Conservation (phyloP, 1,140 invertebrate species). For the Bemisia tabaci region DNA sequence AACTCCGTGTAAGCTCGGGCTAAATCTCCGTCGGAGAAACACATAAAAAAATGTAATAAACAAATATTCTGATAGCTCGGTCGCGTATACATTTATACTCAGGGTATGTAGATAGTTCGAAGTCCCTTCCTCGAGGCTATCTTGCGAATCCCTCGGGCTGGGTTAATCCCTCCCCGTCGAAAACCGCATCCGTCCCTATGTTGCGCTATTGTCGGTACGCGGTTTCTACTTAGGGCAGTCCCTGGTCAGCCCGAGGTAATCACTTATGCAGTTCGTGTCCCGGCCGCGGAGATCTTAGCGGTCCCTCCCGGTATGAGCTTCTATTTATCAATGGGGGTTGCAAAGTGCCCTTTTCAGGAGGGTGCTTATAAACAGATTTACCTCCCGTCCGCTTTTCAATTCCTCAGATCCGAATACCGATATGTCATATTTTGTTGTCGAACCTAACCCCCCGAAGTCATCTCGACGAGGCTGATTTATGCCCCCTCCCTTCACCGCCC, state of each 20-base stretch:
- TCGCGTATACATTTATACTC: not conserved
- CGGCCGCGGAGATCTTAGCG: not conserved
- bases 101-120: not conserved
- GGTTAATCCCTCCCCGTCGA: no score
- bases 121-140: not conserved
- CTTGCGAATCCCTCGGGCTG: not conserved
- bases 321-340: not conserved
- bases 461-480: no score
- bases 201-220: no score
- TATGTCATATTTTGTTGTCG: no score
- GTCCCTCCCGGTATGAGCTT: not conserved
- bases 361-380: not conserved
- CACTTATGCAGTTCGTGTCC: not conserved
- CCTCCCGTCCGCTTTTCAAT: no score
- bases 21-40: not conserved
- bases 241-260: not conserved
- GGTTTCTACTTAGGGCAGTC: no score
- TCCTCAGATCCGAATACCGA: no score
- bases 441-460: no score
- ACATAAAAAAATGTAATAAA: conserved; percentile 1
- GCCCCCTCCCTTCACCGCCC: no score
- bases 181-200: no score
- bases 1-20: no score
- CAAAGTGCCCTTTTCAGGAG: not conserved
- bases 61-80: not conserved